These are phyloP conservation scores for Spondyliosoma cantharus DNA, from an alignment of 2,797 vertebrate genomes.

Conservation along the genomic window DNA sequence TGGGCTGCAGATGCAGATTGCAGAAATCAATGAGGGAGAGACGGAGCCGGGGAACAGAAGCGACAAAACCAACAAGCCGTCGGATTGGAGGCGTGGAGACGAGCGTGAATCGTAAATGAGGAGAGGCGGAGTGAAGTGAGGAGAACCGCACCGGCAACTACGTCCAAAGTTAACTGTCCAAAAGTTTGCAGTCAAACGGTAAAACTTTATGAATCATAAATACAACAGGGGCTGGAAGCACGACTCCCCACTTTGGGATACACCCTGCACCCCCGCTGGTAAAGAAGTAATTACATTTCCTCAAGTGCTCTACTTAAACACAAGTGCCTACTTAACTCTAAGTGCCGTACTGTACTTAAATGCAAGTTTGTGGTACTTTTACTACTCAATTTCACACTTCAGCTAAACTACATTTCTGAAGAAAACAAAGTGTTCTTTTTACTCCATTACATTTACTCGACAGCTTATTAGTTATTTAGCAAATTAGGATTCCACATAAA, in stretches of 20 bases:
- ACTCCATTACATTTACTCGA: no score
- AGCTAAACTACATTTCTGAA: background rate
- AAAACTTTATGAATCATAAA: constrained; percentile 40
- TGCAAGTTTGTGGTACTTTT: background rate
- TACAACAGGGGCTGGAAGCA: background rate
- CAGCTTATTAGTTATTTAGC: background rate
- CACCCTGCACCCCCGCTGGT: background rate
- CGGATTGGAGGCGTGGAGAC: constrained; percentile 20
- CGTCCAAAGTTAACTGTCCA: constrained; percentile 17
- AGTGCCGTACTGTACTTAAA: background rate
- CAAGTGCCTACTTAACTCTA: constrained; percentile 1
- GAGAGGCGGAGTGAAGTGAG: constrained; percentile 14
- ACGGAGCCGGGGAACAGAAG: constrained; percentile 35
- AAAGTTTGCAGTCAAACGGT: background rate
- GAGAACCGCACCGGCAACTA: constrained; percentile 16
- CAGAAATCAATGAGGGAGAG: constrained; percentile 67
- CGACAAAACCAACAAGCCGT: constrained; percentile 27
- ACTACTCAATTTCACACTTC: background rate
- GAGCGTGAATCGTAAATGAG: constrained; percentile 45
- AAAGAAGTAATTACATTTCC: background rate
- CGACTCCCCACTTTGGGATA: background rate
- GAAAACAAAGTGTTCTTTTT: background rate
- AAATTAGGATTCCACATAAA: background rate
- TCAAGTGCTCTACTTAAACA: background rate
- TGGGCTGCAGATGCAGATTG: constrained; percentile 64